These are phyloP conservation scores for Dioctria linearis DNA, from an alignment of 2,888 invertebrate genomes.

Conservation along the genomic window DNA sequence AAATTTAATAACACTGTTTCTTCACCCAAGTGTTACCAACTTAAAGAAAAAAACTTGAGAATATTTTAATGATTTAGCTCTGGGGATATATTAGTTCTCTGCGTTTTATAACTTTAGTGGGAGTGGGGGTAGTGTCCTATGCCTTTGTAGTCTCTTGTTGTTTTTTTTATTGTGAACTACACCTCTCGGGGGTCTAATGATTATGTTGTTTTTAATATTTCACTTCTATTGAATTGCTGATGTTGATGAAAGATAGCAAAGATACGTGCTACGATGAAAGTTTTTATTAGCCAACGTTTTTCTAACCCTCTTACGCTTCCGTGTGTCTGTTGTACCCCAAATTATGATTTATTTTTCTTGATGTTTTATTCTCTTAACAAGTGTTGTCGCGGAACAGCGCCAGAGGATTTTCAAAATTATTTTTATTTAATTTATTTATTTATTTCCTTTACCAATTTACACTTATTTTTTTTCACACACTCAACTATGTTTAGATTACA, in stretches of 20 bases:
- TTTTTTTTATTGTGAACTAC: slow-evolving; percentile 6
- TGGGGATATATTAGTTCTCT: slow-evolving; percentile 15
- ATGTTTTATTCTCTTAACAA: background rate
- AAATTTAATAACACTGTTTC: background rate
- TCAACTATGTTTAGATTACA: too few relatives aligned
- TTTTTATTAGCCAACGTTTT: slow-evolving; percentile 22
- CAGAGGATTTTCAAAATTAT: too few relatives aligned
- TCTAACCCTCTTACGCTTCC: background rate
- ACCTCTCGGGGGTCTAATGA: too few relatives aligned
- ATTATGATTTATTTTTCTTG: slow-evolving; percentile 15
- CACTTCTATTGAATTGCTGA: background rate
- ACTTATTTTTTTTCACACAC: too few relatives aligned
- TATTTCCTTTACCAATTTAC: too few relatives aligned
- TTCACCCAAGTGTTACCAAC: slow-evolving; percentile 4
- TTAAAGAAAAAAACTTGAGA: slow-evolving; percentile 3
- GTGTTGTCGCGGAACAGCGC: too few relatives aligned
- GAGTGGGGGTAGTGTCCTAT: background rate
- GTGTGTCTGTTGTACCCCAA: slow-evolving; percentile 1
- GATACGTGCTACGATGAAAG: too few relatives aligned
- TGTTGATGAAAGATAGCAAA: slow-evolving; percentile 7
- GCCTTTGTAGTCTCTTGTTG: background rate
- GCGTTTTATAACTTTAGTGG: slow-evolving; percentile 22
- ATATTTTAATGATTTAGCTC: background rate
- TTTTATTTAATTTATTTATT: too few relatives aligned
- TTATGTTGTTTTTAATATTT: background rate